Evolutionary conservation across 2,797 vertebrate species (phyloP).

Genomic region (Crypturellus tataupa): DNA sequence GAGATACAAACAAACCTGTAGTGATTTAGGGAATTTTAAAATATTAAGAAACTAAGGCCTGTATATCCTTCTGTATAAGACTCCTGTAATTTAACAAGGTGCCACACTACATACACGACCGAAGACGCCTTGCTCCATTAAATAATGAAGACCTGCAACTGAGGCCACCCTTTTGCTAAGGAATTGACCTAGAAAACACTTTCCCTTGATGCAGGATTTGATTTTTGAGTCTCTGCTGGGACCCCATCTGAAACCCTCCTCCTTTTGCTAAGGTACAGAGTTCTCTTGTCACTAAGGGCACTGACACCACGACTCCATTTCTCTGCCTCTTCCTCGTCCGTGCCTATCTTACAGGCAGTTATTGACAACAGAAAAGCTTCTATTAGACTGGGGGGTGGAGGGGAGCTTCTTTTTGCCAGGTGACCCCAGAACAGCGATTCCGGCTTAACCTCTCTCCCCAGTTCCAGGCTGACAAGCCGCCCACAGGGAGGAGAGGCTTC

Average conservation of each 20-base stretch:
- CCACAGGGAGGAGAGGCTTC: fast-evolving
- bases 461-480: not conserved
- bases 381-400: fast-evolving
- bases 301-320: fast-evolving
- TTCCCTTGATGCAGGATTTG: not conserved
- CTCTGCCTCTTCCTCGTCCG: not conserved
- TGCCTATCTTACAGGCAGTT: not conserved
- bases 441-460: not conserved
- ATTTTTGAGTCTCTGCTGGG: not conserved
- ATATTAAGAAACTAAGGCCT: not conserved
- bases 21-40: fast-evolving
- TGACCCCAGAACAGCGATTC: not conserved
- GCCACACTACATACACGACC: not conserved
- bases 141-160: not conserved
- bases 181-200: not conserved
- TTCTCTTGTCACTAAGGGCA: fast-evolving
- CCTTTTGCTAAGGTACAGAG: fast-evolving
- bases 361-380: not conserved
- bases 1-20: fast-evolving
- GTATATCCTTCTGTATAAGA: not conserved
- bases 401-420: not conserved
- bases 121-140: not conserved
- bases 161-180: not conserved
- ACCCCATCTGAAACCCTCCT: not conserved
- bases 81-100: not conserved